phyloP scores from a whole-genome alignment of 2,888 invertebrate genomes.

The Lasioglossum pauxillum region DNA sequence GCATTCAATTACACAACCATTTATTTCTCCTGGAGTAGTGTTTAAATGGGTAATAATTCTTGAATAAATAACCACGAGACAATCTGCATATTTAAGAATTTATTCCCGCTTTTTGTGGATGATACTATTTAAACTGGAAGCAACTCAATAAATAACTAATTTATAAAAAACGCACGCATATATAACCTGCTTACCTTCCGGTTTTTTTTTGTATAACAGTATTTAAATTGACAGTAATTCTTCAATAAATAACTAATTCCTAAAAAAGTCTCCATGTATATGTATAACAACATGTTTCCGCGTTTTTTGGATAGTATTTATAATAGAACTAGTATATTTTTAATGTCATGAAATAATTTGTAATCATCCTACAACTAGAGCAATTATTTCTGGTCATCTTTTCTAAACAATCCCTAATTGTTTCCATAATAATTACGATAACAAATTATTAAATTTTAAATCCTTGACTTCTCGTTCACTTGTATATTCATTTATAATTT shows the following conservation, averaged over 20 bases:
- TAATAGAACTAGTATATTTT: too few relatives aligned
- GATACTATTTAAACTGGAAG: not conserved
- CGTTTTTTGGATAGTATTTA: not conserved
- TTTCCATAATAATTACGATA: not conserved
- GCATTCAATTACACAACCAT: not conserved
- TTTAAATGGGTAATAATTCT: not conserved
- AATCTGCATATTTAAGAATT: not conserved
- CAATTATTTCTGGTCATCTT: too few relatives aligned
- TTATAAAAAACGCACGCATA: not conserved
- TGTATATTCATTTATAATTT: not conserved
- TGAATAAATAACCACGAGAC: not conserved
- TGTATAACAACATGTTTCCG: not conserved
- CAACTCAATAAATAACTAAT: not conserved
- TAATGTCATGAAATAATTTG: not conserved
- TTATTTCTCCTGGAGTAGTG: not conserved
- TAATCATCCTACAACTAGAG: not conserved
- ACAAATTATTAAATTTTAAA: not conserved
- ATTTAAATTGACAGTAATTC: not conserved
- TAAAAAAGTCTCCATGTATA: not conserved
- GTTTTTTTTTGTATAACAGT: not conserved
- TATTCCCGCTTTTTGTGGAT: not conserved
- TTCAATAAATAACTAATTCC: not conserved
- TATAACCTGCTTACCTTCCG: not conserved
- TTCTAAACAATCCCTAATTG: too few relatives aligned
- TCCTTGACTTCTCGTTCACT: not conserved